phyloP scores from a whole-genome alignment of 2,113 vertebrate species.

The Corythornis cristatus region DNA sequence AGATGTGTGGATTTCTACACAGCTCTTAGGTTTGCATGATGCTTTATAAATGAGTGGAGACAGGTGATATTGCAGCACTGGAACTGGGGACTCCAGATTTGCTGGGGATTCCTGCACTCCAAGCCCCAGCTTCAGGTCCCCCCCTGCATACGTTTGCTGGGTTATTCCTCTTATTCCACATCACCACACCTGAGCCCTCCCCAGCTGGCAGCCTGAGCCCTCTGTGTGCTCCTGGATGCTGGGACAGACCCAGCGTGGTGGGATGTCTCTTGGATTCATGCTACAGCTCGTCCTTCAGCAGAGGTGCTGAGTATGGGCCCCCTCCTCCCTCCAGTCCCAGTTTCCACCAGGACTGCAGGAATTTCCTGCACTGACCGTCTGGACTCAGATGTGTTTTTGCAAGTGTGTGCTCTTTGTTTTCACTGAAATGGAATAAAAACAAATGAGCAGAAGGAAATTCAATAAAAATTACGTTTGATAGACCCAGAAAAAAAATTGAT shows the following conservation, averaged over 20 bases:
- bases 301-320: not conserved
- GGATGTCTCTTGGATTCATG: not conserved
- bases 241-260: not conserved
- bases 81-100: not conserved
- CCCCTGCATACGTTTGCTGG: fast-evolving
- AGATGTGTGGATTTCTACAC: not conserved
- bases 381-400: slow-evolving; percentile 61
- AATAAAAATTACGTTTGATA: slow-evolving; percentile 55
- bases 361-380: slow-evolving; percentile 66
- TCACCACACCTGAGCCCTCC: not conserved
- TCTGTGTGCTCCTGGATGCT: not conserved
- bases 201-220: not conserved
- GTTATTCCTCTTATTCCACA: not conserved
- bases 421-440: slow-evolving; percentile 65
- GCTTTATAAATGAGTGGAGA: not conserved
- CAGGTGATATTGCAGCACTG: not conserved
- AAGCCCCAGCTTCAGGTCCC: not conserved
- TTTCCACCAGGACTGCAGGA: slow-evolving; percentile 54
- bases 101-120: not conserved
- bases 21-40: fast-evolving
- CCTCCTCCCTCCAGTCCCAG: not conserved
- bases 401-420: slow-evolving; percentile 69
- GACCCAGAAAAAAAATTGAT: not conserved
- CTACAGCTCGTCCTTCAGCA: not conserved
- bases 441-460: slow-evolving; percentile 59